Evolutionary conservation across 2,797 vertebrate species (phyloP).

Genomic region (Sus cebifrons): DNA sequence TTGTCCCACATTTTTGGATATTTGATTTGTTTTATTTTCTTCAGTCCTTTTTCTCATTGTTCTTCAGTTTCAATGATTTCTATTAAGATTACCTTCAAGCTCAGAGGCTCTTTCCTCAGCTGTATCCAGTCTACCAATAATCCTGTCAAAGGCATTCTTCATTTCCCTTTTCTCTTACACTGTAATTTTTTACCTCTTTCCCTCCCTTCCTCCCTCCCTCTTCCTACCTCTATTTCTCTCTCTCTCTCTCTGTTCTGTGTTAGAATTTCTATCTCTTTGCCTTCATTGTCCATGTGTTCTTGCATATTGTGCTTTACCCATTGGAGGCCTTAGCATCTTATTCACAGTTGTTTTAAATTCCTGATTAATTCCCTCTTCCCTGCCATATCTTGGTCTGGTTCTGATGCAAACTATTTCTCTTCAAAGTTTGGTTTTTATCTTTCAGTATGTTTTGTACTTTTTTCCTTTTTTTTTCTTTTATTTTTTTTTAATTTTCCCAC

Average conservation of each 20-base stretch:
- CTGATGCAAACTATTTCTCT: not conserved
- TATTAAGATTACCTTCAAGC: not conserved
- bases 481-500: too few species aligned
- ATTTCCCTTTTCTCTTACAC: not conserved
- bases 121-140: not conserved
- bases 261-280: not conserved
- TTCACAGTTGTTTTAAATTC: not conserved
- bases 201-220: too few species aligned
- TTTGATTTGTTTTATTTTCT: not conserved
- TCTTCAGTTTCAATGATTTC: not conserved
- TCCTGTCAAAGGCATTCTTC: not conserved
- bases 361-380: not conserved
- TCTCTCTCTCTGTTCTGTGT: not conserved
- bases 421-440: not conserved
- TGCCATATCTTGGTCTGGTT: not conserved
- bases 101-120: not conserved
- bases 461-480: not conserved
- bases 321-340: not conserved
- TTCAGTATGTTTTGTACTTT: not conserved
- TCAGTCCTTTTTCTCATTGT: not conserved
- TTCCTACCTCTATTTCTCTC: too few species aligned
- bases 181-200: not conserved
- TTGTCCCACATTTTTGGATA: not conserved
- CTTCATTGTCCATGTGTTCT: not conserved
- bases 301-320: not conserved